Evolutionary conservation across 1,140 invertebrate genomes (phyloP), one percentile per base, ranked within the genome.

Genomic region (Anoplolepis gracilipes): DNA sequence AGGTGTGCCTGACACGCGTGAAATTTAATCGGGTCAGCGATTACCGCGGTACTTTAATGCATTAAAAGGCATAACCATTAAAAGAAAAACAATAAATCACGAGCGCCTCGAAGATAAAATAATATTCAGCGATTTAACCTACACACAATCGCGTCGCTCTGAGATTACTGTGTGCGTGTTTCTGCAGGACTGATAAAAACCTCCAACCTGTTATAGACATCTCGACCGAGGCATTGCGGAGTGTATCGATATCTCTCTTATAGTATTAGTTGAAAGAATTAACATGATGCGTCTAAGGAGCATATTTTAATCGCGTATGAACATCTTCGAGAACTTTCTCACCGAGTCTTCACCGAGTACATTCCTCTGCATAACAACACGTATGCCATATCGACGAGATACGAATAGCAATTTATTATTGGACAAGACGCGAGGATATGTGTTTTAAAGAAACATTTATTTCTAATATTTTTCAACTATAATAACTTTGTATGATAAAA

Each of bases 401-500:
- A 81, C 59, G 67, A 64, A 72, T 86, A 77, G 84, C 84, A 84
- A 91, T 92, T 91, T 91, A 92, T 91, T 88, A 91, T 77, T 62
- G 36, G 39, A 84, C 85, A 90, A 73, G 64, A 87, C 62, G 42
- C 81, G 57, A 76, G 36, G 2, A 30, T 42, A 36, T 16, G 25
- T 53, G 0, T 30, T 70, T 72, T 13, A 62, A 30, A 65, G 28
- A 70, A 81, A 25, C 11, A 57, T 55, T 3, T 19, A 65, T 25
- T 64, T 13, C 39, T 28, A 13, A 25, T 6, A 57, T 22, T 70
- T 70, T 49, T 53, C 8, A 25, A 22, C 39, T 42, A 16, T 19
- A 55, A 67, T 30, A 69, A 72, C 22, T 46, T 81, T 42, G 10
- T 42, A 72, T 11, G 10, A 77, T 19, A 22, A 55, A 5, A 79